Conservation (phyloP, 2,113 vertebrate species). For the Elaphurus davidianus region DNA sequence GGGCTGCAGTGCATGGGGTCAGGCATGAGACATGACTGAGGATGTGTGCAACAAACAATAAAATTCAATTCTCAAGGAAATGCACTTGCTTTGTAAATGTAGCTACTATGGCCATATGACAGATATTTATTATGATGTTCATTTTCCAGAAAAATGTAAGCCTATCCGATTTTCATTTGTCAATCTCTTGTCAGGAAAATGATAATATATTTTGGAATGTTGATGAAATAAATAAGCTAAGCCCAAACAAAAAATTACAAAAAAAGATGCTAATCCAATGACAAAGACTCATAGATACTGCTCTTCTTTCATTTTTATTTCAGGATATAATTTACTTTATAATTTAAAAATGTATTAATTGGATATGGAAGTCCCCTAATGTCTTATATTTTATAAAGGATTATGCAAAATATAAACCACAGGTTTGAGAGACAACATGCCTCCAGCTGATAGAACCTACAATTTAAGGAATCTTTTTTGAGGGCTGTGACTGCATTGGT, state of each 20-base stretch:
- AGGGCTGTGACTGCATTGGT: not conserved
- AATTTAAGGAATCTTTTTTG: not conserved
- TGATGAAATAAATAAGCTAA: not conserved
- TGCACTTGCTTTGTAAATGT: not conserved
- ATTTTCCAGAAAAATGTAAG: not conserved
- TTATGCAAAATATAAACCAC: not conserved
- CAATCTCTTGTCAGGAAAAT: not conserved
- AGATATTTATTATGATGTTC: not conserved
- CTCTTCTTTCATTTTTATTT: not conserved
- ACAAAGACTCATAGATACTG: not conserved
- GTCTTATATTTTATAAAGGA: not conserved
- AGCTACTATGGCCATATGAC: not conserved
- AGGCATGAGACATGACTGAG: not conserved
- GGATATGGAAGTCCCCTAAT: not conserved
- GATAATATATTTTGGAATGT: not conserved
- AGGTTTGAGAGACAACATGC: not conserved
- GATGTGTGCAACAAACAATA: not conserved
- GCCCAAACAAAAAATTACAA: not conserved
- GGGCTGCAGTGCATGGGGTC: not conserved
- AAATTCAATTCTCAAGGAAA: not conserved
- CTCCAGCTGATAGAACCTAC: not conserved
- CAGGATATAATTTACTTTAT: not conserved
- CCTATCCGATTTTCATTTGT: not conserved
- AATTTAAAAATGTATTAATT: not conserved
- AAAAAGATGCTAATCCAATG: not conserved